Conservation (phyloP, 2,113 vertebrate genomes). For the Pluvialis apricaria region DNA sequence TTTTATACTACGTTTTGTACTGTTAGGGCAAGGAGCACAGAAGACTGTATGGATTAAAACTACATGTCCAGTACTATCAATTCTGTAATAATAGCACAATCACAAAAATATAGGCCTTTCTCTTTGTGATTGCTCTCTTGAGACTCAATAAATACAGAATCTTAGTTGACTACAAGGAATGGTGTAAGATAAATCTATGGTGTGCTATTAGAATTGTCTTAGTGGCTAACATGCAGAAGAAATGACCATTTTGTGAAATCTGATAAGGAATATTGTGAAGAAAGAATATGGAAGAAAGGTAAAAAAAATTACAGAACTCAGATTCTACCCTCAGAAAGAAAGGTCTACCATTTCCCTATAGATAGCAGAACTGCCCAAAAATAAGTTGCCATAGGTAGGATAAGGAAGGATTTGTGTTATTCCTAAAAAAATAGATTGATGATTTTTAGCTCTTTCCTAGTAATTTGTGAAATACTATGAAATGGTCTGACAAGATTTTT, state of each 20-base stretch:
- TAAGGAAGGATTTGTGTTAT: neutral
- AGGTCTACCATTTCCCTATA: neutral
- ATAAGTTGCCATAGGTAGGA: neutral
- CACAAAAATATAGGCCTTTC: neutral
- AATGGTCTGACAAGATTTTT: neutral
- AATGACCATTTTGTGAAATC: neutral
- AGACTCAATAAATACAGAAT: neutral
- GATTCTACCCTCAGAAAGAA: neutral
- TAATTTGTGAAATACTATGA: neutral
- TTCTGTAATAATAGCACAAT: neutral
- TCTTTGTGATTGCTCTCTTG: neutral
- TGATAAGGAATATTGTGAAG: neutral
- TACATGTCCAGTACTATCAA: neutral
- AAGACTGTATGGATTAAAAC: neutral
- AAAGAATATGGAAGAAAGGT: neutral
- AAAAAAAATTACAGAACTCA: neutral
- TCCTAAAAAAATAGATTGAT: neutral
- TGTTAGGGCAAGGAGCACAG: neutral
- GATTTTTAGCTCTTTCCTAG: neutral
- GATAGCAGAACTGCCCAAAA: neutral
- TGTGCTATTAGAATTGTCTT: neutral
- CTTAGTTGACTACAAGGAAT: neutral
- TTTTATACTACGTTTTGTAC: neutral
- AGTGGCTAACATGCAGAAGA: neutral
- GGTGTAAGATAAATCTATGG: neutral